phyloP scores from a whole-genome alignment of 2,888 invertebrate species.

The Asteroscopus sphinx region DNA sequence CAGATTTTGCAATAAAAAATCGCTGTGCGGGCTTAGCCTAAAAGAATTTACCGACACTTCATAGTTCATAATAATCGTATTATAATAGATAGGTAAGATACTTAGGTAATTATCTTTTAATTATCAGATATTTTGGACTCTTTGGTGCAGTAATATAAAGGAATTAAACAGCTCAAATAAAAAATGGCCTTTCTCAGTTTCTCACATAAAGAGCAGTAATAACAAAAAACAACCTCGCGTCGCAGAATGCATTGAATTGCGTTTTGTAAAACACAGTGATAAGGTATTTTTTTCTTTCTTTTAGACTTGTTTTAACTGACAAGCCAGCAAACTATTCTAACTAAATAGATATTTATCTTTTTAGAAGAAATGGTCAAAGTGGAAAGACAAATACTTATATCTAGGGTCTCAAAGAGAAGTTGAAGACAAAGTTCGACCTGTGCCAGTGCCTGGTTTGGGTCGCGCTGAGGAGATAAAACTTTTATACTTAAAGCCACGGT shows the following conservation, averaged over 20 bases:
- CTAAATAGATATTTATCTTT: constrained; percentile 3
- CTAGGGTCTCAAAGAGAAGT: constrained; percentile 83
- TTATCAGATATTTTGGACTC: constrained; percentile 89
- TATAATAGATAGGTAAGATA: too few species aligned
- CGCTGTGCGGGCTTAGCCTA: too few species aligned
- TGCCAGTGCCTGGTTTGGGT: constrained; percentile 72
- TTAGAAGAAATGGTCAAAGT: constrained; percentile 59
- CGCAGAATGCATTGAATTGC: constrained; percentile 37
- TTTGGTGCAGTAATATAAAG: constrained; percentile 90
- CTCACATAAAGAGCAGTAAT: constrained; percentile 19
- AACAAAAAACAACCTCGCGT: constrained; percentile 13
- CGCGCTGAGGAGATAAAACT: constrained; percentile 70
- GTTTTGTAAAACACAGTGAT: constrained; percentile 37
- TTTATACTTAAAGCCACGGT: constrained; percentile 72
- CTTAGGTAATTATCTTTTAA: not conserved
- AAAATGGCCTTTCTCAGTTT: constrained; percentile 48
- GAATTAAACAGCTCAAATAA: constrained; percentile 64
- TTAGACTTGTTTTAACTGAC: not conserved
- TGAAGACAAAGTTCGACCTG: constrained; percentile 69
- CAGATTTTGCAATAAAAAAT: too few species aligned
- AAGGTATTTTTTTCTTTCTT: constrained; percentile 21
- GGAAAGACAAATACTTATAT: constrained; percentile 90
- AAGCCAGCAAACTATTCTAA: not conserved
- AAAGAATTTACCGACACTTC: too few species aligned
- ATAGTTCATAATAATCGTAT: too few species aligned